Evolutionary conservation across 1,140 invertebrate genomes (phyloP), one percentile per base, ranked within the genome.

Genomic region (Panagrolaimus sp.): DNA sequence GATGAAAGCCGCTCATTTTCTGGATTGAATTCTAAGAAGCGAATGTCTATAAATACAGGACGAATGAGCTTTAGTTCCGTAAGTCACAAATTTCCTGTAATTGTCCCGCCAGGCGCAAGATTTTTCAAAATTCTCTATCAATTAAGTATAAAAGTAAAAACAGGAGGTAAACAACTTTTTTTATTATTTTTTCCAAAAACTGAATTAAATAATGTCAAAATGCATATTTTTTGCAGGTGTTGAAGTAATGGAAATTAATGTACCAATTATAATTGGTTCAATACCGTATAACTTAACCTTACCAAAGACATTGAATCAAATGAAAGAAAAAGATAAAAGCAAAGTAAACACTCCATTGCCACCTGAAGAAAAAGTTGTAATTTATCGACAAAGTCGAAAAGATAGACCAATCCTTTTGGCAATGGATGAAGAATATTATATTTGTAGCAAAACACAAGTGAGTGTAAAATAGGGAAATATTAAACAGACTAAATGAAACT

Each of bases 171-270:
- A 28, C 32, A 38, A 38, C 32, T 38, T 7, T 4, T 38, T 38
- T 38, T n/a, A 5, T 58, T 10, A 58, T 26, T 26, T 58, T 24
- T 10, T 14, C 21, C 46, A 47, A 17, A 52, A 58, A 58, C 1
- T 12, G 3, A 65, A 63, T 0, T 21, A 21, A 7, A 24, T 10
- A 14, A 28, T 10, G 32, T 63, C 14, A 63, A 14, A 52, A 52
- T 12, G 32, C 32, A 58, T 28, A 21, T 43, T 8, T 8, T 73
- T 58, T 65, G 43, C n/a, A 73, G 72, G 72, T 17, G 68, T 75
- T 10, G 73, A 74, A 17, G 66, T 76, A 43, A 76, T 74, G 73
- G 73, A 74, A 58, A 67, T 74, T 26, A 74, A 74, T 45, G 73
- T 74, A 9, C 73, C 73, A 12, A 76, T 74, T 44, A 63, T 74